Base-by-base conservation (phyloP, 2,113 vertebrate genomes). In the Clupea harengus region DNA sequence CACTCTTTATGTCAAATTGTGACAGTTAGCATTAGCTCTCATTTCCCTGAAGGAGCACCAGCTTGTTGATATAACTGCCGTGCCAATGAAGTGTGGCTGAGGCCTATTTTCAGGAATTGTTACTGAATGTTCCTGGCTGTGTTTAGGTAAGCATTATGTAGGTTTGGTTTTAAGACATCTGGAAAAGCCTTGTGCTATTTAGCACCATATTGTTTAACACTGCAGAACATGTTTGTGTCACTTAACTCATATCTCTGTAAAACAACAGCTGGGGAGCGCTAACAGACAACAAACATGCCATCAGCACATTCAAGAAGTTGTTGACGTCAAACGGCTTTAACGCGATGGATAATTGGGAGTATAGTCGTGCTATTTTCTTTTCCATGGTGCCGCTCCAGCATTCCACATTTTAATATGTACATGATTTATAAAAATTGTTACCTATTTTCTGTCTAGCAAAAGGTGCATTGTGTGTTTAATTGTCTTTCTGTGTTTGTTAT, bases 231-330 rank as follows among this genome's bases (percentile, higher is more conserved):
- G 72, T 86, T 84, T 85, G 83, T 75, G 57, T 81, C 9, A n/a
- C 82, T 85, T 57, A 64, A 67, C 78, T 81, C 72, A 78, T 89
- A 86, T 85, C 45, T 85, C 28, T 85, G 54, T 86, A 87, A 84
- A 87, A 82, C 80, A 83, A 83, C 85, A 89, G 83, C 86, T 89
- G 85, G 78, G 32, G 67, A 86, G 85, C 60, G 44, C 81, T 83
- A 86, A 82, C 72, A 83, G 82, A 82, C 60, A 49, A 64, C 86
- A 85, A 83, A 45, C 75, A 4, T 81, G 46, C 54, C 52, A 82
- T 81, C 52, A 82, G 45, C 54, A 85, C 81, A 47, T 85, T 85
- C 11, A 32, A 81, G 50, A 45, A 20, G 22, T 83, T 45, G 75
- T 45, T 85, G 84, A 57, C 83, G 85, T 86, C 47, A 60, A 86